phyloP scores from a whole-genome alignment of 2,888 invertebrate species.

The Coleophora deauratella region DNA sequence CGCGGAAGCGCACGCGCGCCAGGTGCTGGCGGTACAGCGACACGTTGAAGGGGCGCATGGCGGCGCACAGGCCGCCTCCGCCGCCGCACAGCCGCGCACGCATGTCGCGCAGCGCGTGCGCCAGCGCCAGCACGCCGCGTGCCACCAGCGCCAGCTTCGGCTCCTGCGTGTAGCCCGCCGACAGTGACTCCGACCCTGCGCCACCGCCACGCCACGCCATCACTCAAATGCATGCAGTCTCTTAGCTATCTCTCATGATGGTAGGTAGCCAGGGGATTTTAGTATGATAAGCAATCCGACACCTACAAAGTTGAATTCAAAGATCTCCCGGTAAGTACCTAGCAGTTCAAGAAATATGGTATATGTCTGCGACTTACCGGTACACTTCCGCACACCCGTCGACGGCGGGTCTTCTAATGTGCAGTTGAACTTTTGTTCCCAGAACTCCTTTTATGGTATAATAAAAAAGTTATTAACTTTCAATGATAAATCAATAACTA shows the following conservation, averaged over 20 bases:
- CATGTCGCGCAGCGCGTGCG: conserved; percentile 82
- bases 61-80: conserved; percentile 63
- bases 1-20: conserved; percentile 81
- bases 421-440: conserved; percentile 82
- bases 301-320: too few species aligned
- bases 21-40: conserved; percentile 79
- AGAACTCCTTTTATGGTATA: conserved; percentile 80
- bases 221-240: too few species aligned
- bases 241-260: too few species aligned
- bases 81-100: conserved; percentile 73
- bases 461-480: too few species aligned
- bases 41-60: conserved; percentile 82
- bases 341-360: too few species aligned
- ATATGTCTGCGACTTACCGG: conserved; percentile 18
- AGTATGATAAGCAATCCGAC: too few species aligned
- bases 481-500: too few species aligned
- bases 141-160: conserved; percentile 86
- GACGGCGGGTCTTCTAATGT: conserved; percentile 28
- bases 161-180: conserved; percentile 78
- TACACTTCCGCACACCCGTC: conserved; percentile 17
- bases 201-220: too few species aligned
- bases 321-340: too few species aligned
- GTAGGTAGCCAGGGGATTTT: too few species aligned
- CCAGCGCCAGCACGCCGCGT: conserved; percentile 84
- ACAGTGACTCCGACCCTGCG: conserved; percentile 72